phyloP scores from a whole-genome alignment of 2,888 invertebrate species.

The Andrena flavipes region DNA sequence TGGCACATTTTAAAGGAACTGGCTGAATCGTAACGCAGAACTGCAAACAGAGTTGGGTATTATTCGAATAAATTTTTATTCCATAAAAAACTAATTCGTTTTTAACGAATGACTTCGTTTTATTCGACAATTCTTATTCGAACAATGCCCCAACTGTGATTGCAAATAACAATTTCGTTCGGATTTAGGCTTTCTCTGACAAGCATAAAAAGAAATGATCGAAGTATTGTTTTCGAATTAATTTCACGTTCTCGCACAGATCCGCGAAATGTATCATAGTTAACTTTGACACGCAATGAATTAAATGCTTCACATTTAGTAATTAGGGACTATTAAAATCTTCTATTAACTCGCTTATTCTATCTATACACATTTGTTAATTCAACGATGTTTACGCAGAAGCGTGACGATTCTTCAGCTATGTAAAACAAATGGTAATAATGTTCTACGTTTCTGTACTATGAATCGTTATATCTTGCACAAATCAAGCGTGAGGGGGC shows the following conservation, averaged over 20 bases:
- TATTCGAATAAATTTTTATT: not conserved
- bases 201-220: slow-evolving; percentile 3
- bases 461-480: slow-evolving; percentile 5
- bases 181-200: not conserved
- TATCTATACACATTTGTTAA: not conserved
- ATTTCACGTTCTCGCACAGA: not conserved
- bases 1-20: slow-evolving; percentile 53
- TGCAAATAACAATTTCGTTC: slow-evolving; percentile 11
- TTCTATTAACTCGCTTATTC: slow-evolving; percentile 12
- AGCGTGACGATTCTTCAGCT: slow-evolving; percentile 11
- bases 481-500: slow-evolving; percentile 51
- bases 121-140: too few relatives aligned
- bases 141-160: not conserved
- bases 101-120: too few relatives aligned
- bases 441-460: slow-evolving; percentile 22
- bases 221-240: not conserved
- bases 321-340: slow-evolving; percentile 3
- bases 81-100: too few relatives aligned
- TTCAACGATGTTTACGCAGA: slow-evolving; percentile 12
- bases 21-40: slow-evolving; percentile 11
- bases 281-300: slow-evolving; percentile 15
- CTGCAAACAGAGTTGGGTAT: not conserved
- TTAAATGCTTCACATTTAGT: slow-evolving; percentile 7
- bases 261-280: slow-evolving; percentile 6
- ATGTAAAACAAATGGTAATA: slow-evolving; percentile 25